A percentile compares a stretch with the other conserved stretches of the same genome.
These are phyloP conservation scores for Zosterops pallidus DNA, from an alignment of 2,113 vertebrate species.

Conservation along the genomic window DNA sequence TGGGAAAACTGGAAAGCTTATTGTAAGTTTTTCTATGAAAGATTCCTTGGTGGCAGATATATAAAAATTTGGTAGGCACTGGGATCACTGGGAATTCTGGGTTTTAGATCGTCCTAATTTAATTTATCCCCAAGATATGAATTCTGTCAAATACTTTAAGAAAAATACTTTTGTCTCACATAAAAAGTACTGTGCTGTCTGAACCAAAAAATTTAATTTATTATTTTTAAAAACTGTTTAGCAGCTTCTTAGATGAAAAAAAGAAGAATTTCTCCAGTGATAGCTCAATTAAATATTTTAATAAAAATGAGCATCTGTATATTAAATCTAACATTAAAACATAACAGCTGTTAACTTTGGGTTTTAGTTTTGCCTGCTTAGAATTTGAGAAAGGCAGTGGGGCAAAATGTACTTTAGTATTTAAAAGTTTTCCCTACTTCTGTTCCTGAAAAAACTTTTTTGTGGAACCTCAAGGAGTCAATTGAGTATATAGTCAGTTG, in stretches of 20 bases:
- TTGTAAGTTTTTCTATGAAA: background rate
- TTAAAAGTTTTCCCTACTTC: background rate
- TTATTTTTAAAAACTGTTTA: background rate
- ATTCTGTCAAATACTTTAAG: background rate
- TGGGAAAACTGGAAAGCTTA: background rate
- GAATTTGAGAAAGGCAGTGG: background rate
- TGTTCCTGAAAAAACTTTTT: background rate
- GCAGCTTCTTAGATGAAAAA: background rate
- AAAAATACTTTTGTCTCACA: background rate
- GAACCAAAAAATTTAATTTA: background rate
- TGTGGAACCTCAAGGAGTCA: background rate
- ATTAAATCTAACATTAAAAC: background rate
- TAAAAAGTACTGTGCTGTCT: background rate
- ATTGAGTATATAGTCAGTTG: background rate
- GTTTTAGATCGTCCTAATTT: background rate
- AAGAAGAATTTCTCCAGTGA: background rate
- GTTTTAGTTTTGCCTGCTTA: background rate
- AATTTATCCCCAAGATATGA: background rate
- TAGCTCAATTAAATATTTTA: background rate
- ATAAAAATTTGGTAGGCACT: background rate
- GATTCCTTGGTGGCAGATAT: background rate
- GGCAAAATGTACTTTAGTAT: background rate
- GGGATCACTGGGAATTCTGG: background rate
- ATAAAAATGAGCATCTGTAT: background rate
- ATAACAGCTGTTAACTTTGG: background rate